Base-by-base conservation (phyloP, 2,888 invertebrate species). In the Oscheius sp. region DNA sequence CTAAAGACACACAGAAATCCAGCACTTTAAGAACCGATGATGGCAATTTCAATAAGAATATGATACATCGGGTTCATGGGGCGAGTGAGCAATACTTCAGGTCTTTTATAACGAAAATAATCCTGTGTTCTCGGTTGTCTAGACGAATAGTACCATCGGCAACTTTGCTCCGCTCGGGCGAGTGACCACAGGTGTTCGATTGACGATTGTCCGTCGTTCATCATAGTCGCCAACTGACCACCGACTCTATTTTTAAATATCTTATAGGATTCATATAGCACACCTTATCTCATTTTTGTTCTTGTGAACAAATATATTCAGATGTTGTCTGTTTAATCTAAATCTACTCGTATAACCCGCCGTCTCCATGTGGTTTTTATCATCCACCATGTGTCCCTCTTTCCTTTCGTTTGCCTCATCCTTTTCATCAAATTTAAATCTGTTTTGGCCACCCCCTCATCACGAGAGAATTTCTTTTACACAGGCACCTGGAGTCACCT, bases 381-480 rank as follows among this genome's bases (percentile, higher is more conserved):
- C 36, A n/a, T n/a, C n/a, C n/a, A n/a, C n/a, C n/a, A 36, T 36
- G 36, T 36, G 8, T 36, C 14, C 36, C 14, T 14, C 36, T 36
- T 36, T 14, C 36, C 8, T 14, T 36, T 36, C 14, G 36, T 36
- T 14, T 8, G 36, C 8, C 8, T 36, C 14, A 14, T 3, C 2
- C 12, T 47, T 4, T 47, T 14, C 22, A 24, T 9, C 20, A 24
- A 47, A 3, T 47, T 22, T 17, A 24, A 24, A 47, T 47, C 2
- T 47, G 47, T 47, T 47, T 47, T 47, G 47, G 24, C 47, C 47
- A 47, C 47, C 54, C 54, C 32, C 54, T 33, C 32, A 54, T 54
- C 54, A 54, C 54, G 54, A 54, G 54, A 12, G 33, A 33, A 54
- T 54, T 54, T 32, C 54, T 32, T 54, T 54, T 54, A 54, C 54